Evolutionary conservation across 2,113 vertebrate genomes (phyloP), one percentile per base, ranked within the genome.

Genomic region (Ceratotherium simum): DNA sequence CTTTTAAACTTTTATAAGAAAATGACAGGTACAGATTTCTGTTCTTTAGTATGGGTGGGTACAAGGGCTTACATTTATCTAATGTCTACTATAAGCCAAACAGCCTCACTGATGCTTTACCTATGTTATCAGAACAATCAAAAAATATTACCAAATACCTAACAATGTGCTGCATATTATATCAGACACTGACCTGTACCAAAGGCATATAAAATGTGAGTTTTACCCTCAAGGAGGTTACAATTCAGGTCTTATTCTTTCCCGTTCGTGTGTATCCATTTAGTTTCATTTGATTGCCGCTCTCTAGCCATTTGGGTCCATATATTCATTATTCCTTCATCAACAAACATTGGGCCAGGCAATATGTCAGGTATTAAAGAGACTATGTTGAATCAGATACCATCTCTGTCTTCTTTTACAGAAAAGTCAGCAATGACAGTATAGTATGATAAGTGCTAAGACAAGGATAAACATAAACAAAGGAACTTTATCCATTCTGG

Each of bases 251-350:
- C 33, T 36, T 79, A 58, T 39, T 95, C 18, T 36, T 12, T 23
- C 23, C 20, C 82, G 62, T 76, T 64, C 31, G 67, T 94, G 36
- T 91, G 10, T 20, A 58, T 91, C 69, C 33, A 76, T 76, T 85
- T 88, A 79, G 94, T 96, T 91, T 94, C 8, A 79, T 25, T 73
- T 95, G 18, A 31, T 83, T 88, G 8, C 12, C 6, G 46, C n/a
- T 88, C 46, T 56, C 23, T 96, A 86, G 67, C 11, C 16, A 78
- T 83, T 76, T 97, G 23, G 31, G 20, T 88, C 29, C 3, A 46
- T 78, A 14, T 8, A 62, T 48, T 89, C 4, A 36, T 87, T 65
- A 8, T 78, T 79, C 21, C 27, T 78, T 92, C 62, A 60, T 88
- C 69, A 87, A 14, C 51, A 92, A 82, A 88, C 18, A 36, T 62